A percentile compares a stretch with the other conserved stretches of the same genome.
Evolutionary conservation across 2,797 vertebrate species (phyloP).

Genomic region (Corythornis leucogaster): DNA sequence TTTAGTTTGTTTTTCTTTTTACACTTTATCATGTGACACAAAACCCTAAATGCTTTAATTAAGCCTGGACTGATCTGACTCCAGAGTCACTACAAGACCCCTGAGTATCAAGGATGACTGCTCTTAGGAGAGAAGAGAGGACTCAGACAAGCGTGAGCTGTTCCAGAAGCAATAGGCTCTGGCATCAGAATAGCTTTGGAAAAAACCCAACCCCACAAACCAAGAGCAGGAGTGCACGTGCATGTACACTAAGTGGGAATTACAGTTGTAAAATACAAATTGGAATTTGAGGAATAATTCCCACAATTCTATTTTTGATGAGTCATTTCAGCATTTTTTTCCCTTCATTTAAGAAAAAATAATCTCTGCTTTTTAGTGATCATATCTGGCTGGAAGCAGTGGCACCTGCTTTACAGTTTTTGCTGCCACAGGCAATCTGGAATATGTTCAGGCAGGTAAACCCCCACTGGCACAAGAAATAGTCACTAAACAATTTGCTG

Average conservation of each 20-base stretch:
- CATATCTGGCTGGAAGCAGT: neutral
- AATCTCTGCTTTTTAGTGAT: neutral
- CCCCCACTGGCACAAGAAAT: neutral
- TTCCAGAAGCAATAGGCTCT: neutral
- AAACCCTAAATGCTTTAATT: neutral
- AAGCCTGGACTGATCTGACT: neutral
- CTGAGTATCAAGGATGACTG: neutral
- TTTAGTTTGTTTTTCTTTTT: neutral
- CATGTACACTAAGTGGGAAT: neutral
- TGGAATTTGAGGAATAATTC: neutral
- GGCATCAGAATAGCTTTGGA: neutral
- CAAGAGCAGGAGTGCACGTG: fast-evolving
- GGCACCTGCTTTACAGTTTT: neutral
- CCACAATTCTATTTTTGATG: neutral
- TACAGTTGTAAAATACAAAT: neutral
- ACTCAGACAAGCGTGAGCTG: neutral
- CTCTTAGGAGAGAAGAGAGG: neutral
- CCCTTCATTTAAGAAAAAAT: neutral
- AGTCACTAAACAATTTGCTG: neutral
- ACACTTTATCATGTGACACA: neutral
- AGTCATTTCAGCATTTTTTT: neutral
- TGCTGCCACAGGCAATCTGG: neutral
- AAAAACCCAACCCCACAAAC: neutral
- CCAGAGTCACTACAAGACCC: neutral
- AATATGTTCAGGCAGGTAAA: neutral